phyloP scores from a whole-genome alignment of 2,113 vertebrate genomes.

The Cyanoliseus patagonus region DNA sequence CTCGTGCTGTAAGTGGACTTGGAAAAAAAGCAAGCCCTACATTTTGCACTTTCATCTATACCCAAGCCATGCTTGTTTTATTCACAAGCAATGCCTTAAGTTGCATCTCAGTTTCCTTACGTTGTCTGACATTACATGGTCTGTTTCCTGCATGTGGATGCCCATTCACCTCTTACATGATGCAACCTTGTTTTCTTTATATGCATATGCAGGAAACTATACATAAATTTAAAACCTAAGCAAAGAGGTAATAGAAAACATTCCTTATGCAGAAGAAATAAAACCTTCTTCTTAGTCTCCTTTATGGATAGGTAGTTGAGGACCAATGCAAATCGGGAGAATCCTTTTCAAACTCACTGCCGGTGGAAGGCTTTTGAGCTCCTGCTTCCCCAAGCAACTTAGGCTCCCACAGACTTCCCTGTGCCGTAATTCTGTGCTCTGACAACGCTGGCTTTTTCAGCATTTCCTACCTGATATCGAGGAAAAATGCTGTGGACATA shows the following conservation, averaged over 20 bases:
- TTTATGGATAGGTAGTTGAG: not conserved
- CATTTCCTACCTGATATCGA: not conserved
- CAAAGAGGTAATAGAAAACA: not conserved
- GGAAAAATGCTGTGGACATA: not conserved
- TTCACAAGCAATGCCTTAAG: not conserved
- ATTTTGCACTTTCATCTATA: not conserved
- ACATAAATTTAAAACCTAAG: not conserved
- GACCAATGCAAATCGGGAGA: not conserved
- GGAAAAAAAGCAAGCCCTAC: not conserved
- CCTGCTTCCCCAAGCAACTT: not conserved
- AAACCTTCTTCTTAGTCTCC: not conserved
- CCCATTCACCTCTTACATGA: not conserved
- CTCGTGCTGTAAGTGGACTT: not conserved
- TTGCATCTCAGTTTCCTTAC: not conserved
- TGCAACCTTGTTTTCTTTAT: not conserved
- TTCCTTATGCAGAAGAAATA: not conserved
- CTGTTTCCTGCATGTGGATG: not conserved
- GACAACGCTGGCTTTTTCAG: not conserved
- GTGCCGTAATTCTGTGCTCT: not conserved
- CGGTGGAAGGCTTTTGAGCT: not conserved
- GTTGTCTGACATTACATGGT: accelerated
- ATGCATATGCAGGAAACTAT: not conserved
- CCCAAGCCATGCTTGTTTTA: not conserved
- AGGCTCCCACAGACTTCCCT: not conserved
- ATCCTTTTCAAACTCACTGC: not conserved